Percentiles rank a stretch among this genome's conserved stretches.
These are phyloP conservation scores for Spicauda simplicius DNA, from an alignment of 2,888 invertebrate species.

Conservation along the genomic window DNA sequence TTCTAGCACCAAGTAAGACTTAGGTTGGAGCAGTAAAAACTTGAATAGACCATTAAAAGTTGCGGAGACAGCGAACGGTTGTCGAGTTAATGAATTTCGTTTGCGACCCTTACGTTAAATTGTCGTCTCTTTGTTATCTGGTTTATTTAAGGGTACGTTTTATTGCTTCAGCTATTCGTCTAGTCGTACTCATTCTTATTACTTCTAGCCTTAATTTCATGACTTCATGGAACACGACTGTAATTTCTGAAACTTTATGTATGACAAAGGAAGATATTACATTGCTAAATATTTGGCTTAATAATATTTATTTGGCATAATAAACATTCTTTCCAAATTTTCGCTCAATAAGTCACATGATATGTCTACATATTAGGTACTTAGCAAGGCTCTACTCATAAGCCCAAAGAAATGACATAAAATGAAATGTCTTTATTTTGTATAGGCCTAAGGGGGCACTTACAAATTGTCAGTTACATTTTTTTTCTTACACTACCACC, in stretches of 20 bases:
- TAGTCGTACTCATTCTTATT: not conserved
- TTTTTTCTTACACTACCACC: too few species aligned
- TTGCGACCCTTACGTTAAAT: constrained; percentile 11
- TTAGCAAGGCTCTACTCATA: too few species aligned
- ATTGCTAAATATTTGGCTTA: not conserved
- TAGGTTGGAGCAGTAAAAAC: constrained; percentile 8
- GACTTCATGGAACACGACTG: not conserved
- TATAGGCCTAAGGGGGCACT: too few species aligned
- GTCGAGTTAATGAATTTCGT: constrained; percentile 26
- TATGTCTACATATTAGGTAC: too few species aligned
- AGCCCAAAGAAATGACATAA: too few species aligned
- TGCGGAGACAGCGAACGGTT: constrained; percentile 15
- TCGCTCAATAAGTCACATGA: too few species aligned
- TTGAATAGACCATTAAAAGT: constrained; percentile 24
- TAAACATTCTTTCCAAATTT: too few species aligned
- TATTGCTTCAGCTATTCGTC: constrained; percentile 9
- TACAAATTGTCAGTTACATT: too few species aligned
- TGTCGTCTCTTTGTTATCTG: constrained; percentile 14
- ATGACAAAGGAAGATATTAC: not conserved
- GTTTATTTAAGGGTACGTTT: constrained; percentile 8
- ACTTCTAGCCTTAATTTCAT: constrained; percentile 1
- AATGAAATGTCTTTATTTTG: too few species aligned
- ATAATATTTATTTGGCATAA: too few species aligned
- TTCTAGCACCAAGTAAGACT: constrained; percentile 3
- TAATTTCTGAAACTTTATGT: not conserved